These are phyloP conservation scores for Melanocharis versteri DNA, from an alignment of 2,113 vertebrate genomes.

Conservation along the genomic window DNA sequence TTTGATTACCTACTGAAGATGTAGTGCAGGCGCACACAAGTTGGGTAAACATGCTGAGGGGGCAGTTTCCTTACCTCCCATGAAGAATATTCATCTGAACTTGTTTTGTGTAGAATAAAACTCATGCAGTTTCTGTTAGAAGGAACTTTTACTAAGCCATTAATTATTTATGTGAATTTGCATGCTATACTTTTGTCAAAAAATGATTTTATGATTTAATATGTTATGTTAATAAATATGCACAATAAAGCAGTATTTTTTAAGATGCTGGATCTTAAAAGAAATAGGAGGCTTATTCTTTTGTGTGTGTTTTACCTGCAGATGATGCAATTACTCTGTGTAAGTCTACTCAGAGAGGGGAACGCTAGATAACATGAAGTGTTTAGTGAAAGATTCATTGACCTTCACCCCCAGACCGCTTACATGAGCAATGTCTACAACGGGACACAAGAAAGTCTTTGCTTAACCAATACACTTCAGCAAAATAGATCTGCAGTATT, in stretches of 20 bases:
- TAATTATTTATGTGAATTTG: not conserved
- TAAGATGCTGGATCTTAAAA: not conserved
- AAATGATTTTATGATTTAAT: not conserved
- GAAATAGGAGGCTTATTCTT: not conserved
- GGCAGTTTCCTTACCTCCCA: not conserved
- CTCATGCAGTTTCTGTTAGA: not conserved
- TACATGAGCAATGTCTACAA: not conserved
- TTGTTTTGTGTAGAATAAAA: not conserved
- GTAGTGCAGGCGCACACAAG: not conserved
- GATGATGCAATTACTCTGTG: not conserved
- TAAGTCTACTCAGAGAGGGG: not conserved
- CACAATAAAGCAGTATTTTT: not conserved
- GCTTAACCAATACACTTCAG: not conserved
- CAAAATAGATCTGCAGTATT: not conserved
- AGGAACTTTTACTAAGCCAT: not conserved
- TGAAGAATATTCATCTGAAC: not conserved
- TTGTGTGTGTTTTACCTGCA: not conserved
- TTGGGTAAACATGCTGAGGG: slow-evolving; percentile 6
- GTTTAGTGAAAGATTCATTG: not conserved
- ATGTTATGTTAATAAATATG: not conserved
- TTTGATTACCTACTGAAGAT: slow-evolving; percentile 20
- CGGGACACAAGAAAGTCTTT: not conserved
- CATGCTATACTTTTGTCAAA: not conserved
- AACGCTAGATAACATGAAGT: not conserved
- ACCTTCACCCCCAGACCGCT: not conserved